Conservation (phyloP, 2,888 invertebrate genomes). For the Amiota minor region DNA sequence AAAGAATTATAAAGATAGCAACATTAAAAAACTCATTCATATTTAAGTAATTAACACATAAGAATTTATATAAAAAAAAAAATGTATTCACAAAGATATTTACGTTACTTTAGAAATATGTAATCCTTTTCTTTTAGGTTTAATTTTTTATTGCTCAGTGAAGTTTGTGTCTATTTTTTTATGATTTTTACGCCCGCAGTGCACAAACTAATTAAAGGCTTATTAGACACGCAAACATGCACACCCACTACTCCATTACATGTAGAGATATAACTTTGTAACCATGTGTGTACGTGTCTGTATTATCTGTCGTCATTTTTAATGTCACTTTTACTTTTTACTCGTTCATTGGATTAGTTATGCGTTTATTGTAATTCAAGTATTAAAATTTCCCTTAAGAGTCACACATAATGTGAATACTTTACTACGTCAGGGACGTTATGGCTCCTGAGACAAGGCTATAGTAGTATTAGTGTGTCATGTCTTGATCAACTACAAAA, state of each 20-base stretch:
- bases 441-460: no score
- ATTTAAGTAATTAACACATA: constrained; percentile 30
- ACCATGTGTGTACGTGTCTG: background rate
- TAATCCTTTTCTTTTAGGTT: constrained; percentile 10
- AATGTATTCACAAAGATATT: background rate
- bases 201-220: constrained; percentile 52
- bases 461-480: no score
- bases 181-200: constrained; percentile 35
- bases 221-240: constrained; percentile 39
- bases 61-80: constrained; percentile 27
- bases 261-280: background rate
- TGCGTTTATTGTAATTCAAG: constrained; percentile 37
- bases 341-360: background rate
- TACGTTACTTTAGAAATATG: background rate
- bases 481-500: no score
- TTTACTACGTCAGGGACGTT: no score
- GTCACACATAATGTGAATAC: background rate
- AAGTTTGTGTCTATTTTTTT: constrained; percentile 8
- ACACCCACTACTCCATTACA: constrained; percentile 9
- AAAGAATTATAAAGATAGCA: background rate
- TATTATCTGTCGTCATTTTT: background rate
- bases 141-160: background rate
- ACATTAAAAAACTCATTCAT: constrained; percentile 45
- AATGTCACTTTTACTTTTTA: background rate
- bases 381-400: constrained; percentile 24